phyloP scores from a whole-genome alignment of 2,797 vertebrate species.

The Octomys mimax region DNA sequence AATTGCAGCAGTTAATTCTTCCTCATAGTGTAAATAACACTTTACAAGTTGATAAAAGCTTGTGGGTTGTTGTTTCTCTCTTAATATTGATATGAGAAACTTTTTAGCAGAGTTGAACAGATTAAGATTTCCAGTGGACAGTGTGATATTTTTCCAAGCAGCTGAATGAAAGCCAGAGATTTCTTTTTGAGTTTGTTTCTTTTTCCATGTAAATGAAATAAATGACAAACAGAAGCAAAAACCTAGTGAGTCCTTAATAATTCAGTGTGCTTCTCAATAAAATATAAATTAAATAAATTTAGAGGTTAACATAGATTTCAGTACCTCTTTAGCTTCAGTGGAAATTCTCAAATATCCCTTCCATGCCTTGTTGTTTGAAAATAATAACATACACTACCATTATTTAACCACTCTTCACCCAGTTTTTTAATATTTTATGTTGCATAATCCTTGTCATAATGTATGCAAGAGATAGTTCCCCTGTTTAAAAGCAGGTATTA shows the following conservation, averaged over 20 bases:
- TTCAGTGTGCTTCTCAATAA: constrained; percentile 8
- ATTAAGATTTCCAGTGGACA: constrained; percentile 7
- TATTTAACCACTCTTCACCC: neutral
- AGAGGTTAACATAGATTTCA: neutral
- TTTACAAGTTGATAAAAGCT: constrained; percentile 34
- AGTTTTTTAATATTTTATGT: neutral
- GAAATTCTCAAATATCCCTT: constrained; percentile 1
- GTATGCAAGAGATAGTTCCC: neutral
- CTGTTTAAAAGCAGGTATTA: neutral
- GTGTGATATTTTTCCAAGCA: constrained; percentile 13
- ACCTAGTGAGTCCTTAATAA: neutral
- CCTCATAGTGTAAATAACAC: constrained; percentile 40
- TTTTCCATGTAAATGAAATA: neutral
- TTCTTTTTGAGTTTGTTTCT: neutral
- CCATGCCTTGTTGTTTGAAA: neutral
- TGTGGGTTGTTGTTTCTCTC: neutral
- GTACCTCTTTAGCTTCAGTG: constrained; percentile 20
- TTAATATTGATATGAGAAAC: neutral
- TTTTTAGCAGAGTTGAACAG: neutral
- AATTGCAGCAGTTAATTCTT: constrained; percentile 48
- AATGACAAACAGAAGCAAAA: constrained; percentile 11
- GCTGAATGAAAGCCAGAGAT: constrained; percentile 32
- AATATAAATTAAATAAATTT: constrained; percentile 20
- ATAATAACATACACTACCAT: neutral
- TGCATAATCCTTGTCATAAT: neutral